Conservation (phyloP, 2,113 vertebrate genomes). For the Ceyx cyanopectus region DNA sequence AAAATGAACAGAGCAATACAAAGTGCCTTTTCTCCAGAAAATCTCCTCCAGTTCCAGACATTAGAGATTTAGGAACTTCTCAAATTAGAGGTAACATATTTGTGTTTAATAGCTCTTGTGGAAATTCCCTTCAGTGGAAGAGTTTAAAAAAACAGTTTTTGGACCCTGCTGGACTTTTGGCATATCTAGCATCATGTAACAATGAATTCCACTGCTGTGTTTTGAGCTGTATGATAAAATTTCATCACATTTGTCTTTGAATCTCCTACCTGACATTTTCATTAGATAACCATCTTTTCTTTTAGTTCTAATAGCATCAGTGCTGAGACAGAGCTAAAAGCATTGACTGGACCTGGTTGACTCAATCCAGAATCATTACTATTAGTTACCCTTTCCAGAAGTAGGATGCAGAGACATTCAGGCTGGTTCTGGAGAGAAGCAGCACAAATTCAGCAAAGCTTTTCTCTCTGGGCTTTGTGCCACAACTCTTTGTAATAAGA, state of each 20-base stretch:
- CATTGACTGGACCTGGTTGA: neutral
- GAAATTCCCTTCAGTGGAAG: neutral
- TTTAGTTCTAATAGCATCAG: neutral
- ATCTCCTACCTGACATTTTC: neutral
- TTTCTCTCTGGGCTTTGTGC: constrained; percentile 6
- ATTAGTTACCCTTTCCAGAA: neutral
- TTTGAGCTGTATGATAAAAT: neutral
- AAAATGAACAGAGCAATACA: neutral
- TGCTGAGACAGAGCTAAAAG: neutral
- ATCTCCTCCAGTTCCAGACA: rapidly evolving
- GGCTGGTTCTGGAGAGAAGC: neutral
- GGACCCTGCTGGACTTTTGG: neutral
- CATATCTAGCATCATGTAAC: neutral
- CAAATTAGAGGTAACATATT: neutral
- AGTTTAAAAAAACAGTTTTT: neutral
- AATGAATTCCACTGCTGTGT: neutral
- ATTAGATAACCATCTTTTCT: neutral
- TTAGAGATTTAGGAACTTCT: neutral
- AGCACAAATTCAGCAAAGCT: neutral
- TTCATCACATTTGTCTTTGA: neutral
- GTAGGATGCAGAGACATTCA: neutral
- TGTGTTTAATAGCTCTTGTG: neutral
- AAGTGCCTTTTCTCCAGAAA: neutral
- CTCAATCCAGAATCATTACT: neutral
- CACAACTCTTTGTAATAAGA: neutral